Evolutionary conservation across 2,113 vertebrate genomes (phyloP).

Genomic region (Microcebus jonahi): DNA sequence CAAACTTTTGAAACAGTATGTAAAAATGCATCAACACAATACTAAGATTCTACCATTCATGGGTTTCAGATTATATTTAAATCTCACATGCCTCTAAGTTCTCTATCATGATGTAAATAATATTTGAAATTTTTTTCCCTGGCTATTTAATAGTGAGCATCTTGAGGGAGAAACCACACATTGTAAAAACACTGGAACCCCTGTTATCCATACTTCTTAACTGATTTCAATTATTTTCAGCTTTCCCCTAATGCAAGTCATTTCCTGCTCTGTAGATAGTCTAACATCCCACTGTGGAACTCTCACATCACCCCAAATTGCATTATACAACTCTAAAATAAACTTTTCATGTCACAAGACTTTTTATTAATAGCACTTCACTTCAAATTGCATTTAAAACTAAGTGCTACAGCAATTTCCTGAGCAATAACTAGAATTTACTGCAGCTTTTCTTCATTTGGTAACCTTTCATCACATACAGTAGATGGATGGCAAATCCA

Average conservation of each 20-base stretch:
- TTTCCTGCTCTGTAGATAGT: conserved; percentile 49
- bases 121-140: conserved; percentile 11
- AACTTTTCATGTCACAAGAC: conserved; percentile 65
- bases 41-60: background rate
- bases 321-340: conserved; percentile 64
- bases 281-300: conserved; percentile 29
- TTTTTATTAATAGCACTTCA: conserved; percentile 76
- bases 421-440: conserved; percentile 74
- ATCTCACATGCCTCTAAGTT: conserved; percentile 34
- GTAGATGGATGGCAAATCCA: conserved; percentile 65
- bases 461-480: conserved; percentile 58
- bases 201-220: conserved; percentile 24
- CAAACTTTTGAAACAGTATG: background rate
- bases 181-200: conserved; percentile 14
- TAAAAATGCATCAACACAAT: conserved; percentile 14
- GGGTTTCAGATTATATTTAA: conserved; percentile 41
- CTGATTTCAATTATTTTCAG: conserved; percentile 5
- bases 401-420: conserved; percentile 72
- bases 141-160: background rate
- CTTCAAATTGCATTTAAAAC: conserved; percentile 72
- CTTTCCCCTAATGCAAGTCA: conserved; percentile 28
- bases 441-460: conserved; percentile 53
- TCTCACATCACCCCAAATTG: conserved; percentile 38
- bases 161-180: conserved; percentile 37
- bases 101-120: conserved; percentile 29